Percentiles rank a stretch among this genome's conserved stretches.
These are phyloP conservation scores for Cyrtorhinus lividipennis DNA, from an alignment of 1,140 invertebrate genomes.

Conservation along the genomic window DNA sequence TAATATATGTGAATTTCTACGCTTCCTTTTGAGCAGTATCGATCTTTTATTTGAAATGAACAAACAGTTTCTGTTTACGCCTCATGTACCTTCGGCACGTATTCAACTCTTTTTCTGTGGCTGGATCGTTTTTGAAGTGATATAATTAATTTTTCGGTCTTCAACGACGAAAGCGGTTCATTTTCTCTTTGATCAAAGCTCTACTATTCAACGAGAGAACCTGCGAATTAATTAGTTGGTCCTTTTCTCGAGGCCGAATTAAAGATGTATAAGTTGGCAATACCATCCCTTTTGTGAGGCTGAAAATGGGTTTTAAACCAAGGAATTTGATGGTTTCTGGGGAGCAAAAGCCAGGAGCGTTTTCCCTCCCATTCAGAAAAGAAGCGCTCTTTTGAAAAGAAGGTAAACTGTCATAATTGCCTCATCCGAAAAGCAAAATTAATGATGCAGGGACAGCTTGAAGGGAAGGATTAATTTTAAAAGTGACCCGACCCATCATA, in stretches of 20 bases:
- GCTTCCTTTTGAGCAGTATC: no score
- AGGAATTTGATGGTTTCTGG: background rate
- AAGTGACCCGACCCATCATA: background rate
- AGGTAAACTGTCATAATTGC: constrained; percentile 8
- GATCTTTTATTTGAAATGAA: no score
- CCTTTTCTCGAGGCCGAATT: background rate
- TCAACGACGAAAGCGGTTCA: background rate
- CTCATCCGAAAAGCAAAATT: background rate
- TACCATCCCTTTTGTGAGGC: background rate
- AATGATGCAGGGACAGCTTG: background rate
- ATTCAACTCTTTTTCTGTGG: no score
- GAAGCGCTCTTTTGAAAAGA: background rate
- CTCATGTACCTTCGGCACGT: no score
- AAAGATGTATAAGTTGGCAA: constrained; percentile 2
- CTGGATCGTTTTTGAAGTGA: no score
- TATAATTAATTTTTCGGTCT: background rate
- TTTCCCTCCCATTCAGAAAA: background rate
- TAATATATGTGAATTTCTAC: no score
- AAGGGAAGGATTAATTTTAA: constrained; percentile 16
- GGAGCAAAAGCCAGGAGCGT: background rate
- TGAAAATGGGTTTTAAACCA: background rate
- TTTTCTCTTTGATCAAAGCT: constrained; percentile 3
- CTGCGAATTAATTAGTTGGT: background rate
- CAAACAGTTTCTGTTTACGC: no score
- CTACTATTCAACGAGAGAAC: background rate